phyloP scores from a whole-genome alignment of 2,797 vertebrate species.

The Threskiornis aethiopicus region DNA sequence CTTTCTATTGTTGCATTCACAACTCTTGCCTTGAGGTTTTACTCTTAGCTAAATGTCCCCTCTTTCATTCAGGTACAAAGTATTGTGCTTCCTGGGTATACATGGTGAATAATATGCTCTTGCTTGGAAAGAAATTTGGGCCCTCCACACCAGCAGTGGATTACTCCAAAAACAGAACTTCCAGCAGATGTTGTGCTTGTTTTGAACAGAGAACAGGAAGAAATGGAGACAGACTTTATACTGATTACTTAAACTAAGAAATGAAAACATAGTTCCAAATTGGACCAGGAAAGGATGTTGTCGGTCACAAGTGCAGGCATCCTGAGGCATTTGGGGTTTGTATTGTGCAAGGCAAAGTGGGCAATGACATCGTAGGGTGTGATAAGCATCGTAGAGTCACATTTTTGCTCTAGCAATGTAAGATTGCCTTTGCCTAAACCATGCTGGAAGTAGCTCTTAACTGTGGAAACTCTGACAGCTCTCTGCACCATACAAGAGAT shows the following conservation, averaged over 20 bases:
- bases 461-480: neutral
- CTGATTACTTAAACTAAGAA: neutral
- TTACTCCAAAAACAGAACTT: neutral
- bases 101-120: neutral
- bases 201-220: neutral
- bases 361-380: neutral
- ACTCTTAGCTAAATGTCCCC: neutral
- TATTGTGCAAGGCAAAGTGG: neutral
- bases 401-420: accelerated
- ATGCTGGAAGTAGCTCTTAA: neutral
- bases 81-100: neutral
- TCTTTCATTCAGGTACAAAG: neutral
- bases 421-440: neutral
- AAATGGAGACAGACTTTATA: neutral
- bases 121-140: neutral
- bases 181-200: neutral
- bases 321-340: neutral
- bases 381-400: neutral
- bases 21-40: neutral
- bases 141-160: neutral
- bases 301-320: neutral
- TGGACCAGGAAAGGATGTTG: neutral
- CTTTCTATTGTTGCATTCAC: neutral
- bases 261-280: neutral
- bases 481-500: neutral